A percentile compares a stretch with the other conserved stretches of the same genome.
phyloP scores from a whole-genome alignment of 2,113 vertebrate genomes.

The Leucopsar rothschildi region DNA sequence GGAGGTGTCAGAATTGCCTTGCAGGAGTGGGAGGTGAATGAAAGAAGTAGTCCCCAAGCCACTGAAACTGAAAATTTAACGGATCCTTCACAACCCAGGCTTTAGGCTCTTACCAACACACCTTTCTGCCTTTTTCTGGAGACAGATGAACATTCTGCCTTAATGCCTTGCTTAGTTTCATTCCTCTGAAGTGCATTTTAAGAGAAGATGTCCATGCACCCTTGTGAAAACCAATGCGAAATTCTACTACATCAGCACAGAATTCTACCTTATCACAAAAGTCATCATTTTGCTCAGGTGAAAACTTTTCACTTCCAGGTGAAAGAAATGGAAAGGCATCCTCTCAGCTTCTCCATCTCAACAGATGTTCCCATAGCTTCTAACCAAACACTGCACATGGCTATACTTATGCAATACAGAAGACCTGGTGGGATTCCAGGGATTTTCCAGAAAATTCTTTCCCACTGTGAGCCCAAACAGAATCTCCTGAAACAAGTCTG shows the following conservation, averaged over 20 bases:
- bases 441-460: background rate
- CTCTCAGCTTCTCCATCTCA: background rate
- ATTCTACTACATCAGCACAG: background rate
- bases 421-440: background rate
- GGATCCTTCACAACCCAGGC: background rate
- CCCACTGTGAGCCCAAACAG: background rate
- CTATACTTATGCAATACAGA: background rate
- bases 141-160: background rate
- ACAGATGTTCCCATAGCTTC: background rate
- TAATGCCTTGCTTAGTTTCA: background rate
- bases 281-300: background rate
- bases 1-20: background rate
- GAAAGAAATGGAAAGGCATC: background rate
- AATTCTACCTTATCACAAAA: background rate
- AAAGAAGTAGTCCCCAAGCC: background rate
- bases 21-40: background rate
- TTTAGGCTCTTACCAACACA: background rate
- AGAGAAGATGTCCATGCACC: accelerated
- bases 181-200: background rate
- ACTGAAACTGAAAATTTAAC: background rate
- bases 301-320: background rate
- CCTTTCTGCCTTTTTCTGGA: background rate
- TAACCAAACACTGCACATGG: background rate
- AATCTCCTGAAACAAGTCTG: background rate
- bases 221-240: background rate